Evolutionary conservation across 2,797 vertebrate genomes (phyloP).

Genomic region (Eupleurogrammus muticus): DNA sequence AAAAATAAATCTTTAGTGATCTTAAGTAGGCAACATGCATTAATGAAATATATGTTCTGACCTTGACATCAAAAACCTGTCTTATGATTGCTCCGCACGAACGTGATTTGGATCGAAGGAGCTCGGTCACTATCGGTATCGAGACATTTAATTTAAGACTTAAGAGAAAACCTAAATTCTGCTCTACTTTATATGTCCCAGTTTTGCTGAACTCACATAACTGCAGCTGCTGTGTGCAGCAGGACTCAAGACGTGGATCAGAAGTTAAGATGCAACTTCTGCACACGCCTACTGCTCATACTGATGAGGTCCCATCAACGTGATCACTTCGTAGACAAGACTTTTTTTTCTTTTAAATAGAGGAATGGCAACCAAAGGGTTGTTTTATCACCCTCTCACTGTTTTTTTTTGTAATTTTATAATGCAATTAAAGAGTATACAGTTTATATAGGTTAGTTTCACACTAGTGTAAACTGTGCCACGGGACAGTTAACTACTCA

Average conservation of each 20-base stretch:
- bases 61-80: neutral
- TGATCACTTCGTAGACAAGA: too few relatives aligned
- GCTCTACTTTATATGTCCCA: constrained; percentile 16
- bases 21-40: too few relatives aligned
- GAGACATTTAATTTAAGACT: neutral
- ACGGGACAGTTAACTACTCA: neutral
- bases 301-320: neutral
- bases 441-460: neutral
- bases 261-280: neutral
- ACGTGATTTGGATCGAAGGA: neutral
- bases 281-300: neutral
- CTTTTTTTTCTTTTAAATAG: too few relatives aligned
- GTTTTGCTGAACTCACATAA: neutral
- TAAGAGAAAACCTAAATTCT: constrained; percentile 6
- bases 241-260: neutral
- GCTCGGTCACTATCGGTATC: neutral
- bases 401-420: neutral
- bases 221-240: constrained; percentile 1
- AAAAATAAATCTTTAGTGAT: too few relatives aligned
- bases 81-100: neutral
- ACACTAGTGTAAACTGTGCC: neutral
- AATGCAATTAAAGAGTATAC: too few relatives aligned
- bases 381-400: neutral
- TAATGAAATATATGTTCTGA: neutral
- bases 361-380: neutral